Conservation (phyloP, 2,888 invertebrate species). For the Stenchaetothrips biformis region DNA sequence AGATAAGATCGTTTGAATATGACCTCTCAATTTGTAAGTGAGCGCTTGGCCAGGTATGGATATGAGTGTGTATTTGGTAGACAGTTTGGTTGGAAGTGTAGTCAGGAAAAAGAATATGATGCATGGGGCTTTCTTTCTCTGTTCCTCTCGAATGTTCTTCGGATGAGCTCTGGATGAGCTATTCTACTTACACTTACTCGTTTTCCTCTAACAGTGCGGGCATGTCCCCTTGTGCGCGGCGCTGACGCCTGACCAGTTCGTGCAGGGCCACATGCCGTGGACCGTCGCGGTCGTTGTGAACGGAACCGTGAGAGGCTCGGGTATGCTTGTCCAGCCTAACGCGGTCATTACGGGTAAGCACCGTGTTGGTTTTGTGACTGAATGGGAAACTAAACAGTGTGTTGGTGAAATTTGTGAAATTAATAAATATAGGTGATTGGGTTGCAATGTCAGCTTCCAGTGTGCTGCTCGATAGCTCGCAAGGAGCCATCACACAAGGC, state of each 20-base stretch:
- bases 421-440: background rate
- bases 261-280: background rate
- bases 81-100: no score
- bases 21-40: no score
- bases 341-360: background rate
- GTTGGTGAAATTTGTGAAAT: background rate
- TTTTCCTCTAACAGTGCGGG: background rate
- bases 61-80: no score
- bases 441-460: background rate
- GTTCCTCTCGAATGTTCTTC: no score
- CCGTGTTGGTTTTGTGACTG: no score
- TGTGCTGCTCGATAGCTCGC: background rate
- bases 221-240: background rate
- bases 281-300: background rate
- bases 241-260: background rate
- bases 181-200: no score
- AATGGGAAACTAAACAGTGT: background rate
- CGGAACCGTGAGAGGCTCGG: background rate
- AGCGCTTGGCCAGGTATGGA: no score
- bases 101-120: no score
- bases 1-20: no score
- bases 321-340: background rate
- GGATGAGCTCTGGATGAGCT: no score
- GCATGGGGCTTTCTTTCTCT: no score
- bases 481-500: background rate